A percentile compares a stretch with the other conserved stretches of the same genome.
Evolutionary conservation across 2,113 vertebrate genomes (phyloP).

Genomic region (Pipa parva): DNA sequence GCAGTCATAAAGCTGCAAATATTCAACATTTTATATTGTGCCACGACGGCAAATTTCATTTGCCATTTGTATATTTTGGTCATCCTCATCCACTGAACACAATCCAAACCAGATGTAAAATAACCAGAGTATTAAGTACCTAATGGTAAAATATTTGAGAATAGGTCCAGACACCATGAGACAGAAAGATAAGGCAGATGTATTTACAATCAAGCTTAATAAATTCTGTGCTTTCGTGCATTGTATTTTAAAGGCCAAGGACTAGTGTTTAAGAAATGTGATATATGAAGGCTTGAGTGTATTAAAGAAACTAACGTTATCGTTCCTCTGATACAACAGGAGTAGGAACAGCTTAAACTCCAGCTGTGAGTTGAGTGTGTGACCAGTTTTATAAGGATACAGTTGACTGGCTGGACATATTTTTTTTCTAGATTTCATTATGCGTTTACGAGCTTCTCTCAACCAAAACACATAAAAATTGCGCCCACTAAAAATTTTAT

Average conservation of each 20-base stretch:
- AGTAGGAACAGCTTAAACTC: slow-evolving; percentile 43
- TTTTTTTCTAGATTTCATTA: slow-evolving; percentile 40
- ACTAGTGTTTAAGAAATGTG: slow-evolving; percentile 45
- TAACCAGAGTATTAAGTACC: too few species aligned
- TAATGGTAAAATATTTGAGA: too few species aligned
- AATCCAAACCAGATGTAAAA: too few species aligned
- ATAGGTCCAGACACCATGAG: too few species aligned
- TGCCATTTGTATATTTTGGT: too few species aligned
- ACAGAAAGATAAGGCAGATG: too few species aligned
- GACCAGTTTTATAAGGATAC: slow-evolving; percentile 55
- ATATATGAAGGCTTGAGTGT: slow-evolving; percentile 33
- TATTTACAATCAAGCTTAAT: too few species aligned
- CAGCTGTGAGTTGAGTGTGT: slow-evolving; percentile 55
- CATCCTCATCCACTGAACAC: too few species aligned
- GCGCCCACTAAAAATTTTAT: slow-evolving; percentile 47
- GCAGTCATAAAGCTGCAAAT: too few species aligned
- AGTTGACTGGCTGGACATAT: slow-evolving; percentile 43
- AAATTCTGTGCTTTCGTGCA: background rate
- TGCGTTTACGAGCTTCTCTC: slow-evolving; percentile 32
- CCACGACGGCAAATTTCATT: too few species aligned
- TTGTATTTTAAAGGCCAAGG: slow-evolving; percentile 27
- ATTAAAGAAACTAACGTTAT: background rate
- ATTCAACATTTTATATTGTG: too few species aligned
- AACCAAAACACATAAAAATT: slow-evolving; percentile 48
- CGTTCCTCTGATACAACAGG: slow-evolving; percentile 9